These are phyloP conservation scores for Mimas tiliae DNA, from an alignment of 2,888 invertebrate genomes.

Conservation along the genomic window DNA sequence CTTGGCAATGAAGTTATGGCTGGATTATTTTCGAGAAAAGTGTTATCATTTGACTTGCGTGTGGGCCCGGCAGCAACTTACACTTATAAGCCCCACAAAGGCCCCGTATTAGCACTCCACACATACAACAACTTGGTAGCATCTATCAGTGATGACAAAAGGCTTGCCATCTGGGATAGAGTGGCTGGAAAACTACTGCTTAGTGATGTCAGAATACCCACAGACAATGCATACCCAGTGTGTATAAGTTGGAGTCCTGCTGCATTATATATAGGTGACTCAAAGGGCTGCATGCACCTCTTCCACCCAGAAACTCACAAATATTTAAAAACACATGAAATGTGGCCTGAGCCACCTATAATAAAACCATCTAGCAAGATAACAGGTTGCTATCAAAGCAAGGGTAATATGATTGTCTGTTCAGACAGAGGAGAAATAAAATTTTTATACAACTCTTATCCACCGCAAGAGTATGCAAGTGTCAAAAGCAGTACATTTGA, in stretches of 20 bases:
- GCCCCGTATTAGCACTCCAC: slow-evolving; percentile 77
- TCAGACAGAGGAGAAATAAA: slow-evolving; percentile 78
- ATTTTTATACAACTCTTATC: slow-evolving; percentile 74
- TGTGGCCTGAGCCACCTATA: slow-evolving; percentile 70
- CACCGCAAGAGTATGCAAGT: slow-evolving; percentile 68
- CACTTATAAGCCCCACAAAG: slow-evolving; percentile 79
- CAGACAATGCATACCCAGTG: slow-evolving; percentile 69
- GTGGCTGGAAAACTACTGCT: slow-evolving; percentile 74
- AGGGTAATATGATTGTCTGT: slow-evolving; percentile 72
- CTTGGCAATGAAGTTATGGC: slow-evolving; percentile 76
- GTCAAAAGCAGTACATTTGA: slow-evolving; percentile 67
- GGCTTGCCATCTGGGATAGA: slow-evolving; percentile 84
- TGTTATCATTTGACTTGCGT: slow-evolving; percentile 82
- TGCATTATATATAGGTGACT: slow-evolving; percentile 76
- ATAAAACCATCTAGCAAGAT: slow-evolving; percentile 70
- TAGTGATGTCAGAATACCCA: slow-evolving; percentile 67
- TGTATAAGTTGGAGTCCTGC: slow-evolving; percentile 72
- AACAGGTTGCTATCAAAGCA: slow-evolving; percentile 69
- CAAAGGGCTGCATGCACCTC: slow-evolving; percentile 72
- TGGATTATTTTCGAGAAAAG: slow-evolving; percentile 83
- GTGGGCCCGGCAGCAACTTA: slow-evolving; percentile 65
- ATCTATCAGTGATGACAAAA: slow-evolving; percentile 85
- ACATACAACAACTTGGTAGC: slow-evolving; percentile 76
- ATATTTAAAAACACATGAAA: slow-evolving; percentile 60
- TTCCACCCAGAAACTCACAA: slow-evolving; percentile 66